Base-by-base conservation (phyloP, 2,113 vertebrate species). In the Laterallus jamaicensis region DNA sequence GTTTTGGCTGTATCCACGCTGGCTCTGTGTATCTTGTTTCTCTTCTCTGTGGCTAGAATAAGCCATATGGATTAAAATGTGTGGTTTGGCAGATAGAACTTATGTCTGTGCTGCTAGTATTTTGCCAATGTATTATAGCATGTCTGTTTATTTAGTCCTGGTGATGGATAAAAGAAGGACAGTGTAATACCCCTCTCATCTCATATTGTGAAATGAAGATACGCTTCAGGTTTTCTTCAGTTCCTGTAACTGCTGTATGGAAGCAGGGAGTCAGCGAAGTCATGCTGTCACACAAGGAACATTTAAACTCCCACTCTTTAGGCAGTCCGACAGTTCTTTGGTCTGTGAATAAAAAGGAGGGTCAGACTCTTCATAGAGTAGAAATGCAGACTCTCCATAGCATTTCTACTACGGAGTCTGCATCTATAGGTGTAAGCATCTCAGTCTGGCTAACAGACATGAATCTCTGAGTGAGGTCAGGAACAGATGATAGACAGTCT, bases 11-110 rank as follows among this genome's bases (percentile, higher is more conserved):
- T 56, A 69, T 73, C 40, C 15, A 14, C 40, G 24, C 17, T 93
- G 85, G 54, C 82, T 88, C 70, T 87, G 35, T 49, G 22, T 20
- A 55, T 6, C n/a, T 85, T 70, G 69, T 83, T 96, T 90, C 58
- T 83, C 31, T 83, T 90, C 52, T 78, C 59, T 67, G 39, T 86
- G 82, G 40, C 40, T 84, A 29, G 73, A 81, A 76, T 70, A 88
- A 88, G 28, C 58, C 76, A 63, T 74, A 86, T 81, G 86, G 76
- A 77, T 69, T 62, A 83, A 88, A 90, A 42, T 3, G 2, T 39
- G 68, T 74, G 63, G 50, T 86, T 94, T 96, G 82, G 95, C 86
- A 93, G 47, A 62, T 17, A 88, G 62, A 90, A 31, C 19, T 10
- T 54, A 12, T 14, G 15, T 58, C 31, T 92, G n/a, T 68, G 49